A percentile compares a stretch with the other conserved stretches of the same genome.
phyloP scores from a whole-genome alignment of 2,797 vertebrate genomes.

The Sebastes vulpes region DNA sequence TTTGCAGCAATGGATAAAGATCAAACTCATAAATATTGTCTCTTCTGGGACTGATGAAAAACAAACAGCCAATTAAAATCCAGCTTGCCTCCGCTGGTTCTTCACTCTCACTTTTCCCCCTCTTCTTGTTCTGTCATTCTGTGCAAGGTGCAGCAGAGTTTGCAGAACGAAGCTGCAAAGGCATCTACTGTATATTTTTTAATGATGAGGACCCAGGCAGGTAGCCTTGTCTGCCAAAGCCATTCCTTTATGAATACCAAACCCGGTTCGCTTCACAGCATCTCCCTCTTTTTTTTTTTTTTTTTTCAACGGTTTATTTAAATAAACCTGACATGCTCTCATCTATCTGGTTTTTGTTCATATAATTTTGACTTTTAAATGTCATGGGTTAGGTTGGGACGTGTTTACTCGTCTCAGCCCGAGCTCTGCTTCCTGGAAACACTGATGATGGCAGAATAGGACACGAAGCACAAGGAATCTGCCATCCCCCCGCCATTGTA shows the following conservation, averaged over 20 bases:
- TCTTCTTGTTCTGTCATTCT: slow-evolving; percentile 43
- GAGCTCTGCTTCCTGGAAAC: slow-evolving; percentile 41
- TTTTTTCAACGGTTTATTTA: slow-evolving; percentile 19
- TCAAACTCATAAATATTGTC: slow-evolving; percentile 87
- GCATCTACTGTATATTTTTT: slow-evolving; percentile 60
- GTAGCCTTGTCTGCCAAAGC: slow-evolving; percentile 30
- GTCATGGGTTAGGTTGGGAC: neutral
- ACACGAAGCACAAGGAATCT: slow-evolving; percentile 35
- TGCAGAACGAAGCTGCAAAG: slow-evolving; percentile 66
- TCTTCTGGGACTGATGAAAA: slow-evolving; percentile 82
- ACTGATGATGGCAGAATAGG: slow-evolving; percentile 42
- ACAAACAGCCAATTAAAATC: slow-evolving; percentile 85
- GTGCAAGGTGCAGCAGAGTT: slow-evolving; percentile 44
- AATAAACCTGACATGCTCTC: slow-evolving; percentile 48
- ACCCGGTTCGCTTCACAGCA: neutral
- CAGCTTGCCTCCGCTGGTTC: slow-evolving; percentile 45
- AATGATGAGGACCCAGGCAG: slow-evolving; percentile 60
- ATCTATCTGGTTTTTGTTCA: slow-evolving; percentile 35
- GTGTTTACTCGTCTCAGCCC: slow-evolving; percentile 28
- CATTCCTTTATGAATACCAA: slow-evolving; percentile 30
- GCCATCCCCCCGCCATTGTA: slow-evolving; percentile 46
- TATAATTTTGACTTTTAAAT: slow-evolving; percentile 60
- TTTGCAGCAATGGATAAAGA: slow-evolving; percentile 73
- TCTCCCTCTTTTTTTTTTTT: slow-evolving; percentile 1
- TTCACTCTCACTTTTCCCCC: slow-evolving; percentile 21